Evolutionary conservation across 1,140 invertebrate genomes (phyloP).

Genomic region (Trachymyrmex cornetzi): DNA sequence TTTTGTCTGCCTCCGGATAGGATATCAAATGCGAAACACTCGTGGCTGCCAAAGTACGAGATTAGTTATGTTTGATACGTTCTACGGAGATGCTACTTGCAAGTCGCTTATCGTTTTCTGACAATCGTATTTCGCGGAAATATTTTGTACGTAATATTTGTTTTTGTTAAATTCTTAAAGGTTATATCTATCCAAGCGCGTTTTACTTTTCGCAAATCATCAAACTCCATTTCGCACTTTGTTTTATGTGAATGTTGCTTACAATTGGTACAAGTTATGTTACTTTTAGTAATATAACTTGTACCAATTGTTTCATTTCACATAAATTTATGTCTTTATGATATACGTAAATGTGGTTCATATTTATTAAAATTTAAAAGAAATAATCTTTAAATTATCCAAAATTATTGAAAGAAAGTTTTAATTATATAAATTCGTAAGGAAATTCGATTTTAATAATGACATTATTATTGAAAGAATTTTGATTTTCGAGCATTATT

Average conservation of each 20-base stretch:
- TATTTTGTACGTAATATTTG: neutral
- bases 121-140: neutral
- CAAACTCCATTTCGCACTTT: neutral
- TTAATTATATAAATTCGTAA: too few relatives aligned
- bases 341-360: neutral
- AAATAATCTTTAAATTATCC: too few relatives aligned
- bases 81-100: neutral
- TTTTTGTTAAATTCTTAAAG: neutral
- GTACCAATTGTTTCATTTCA: too few relatives aligned
- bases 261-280: too few relatives aligned
- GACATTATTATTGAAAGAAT: neutral
- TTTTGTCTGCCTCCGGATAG: neutral
- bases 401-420: neutral
- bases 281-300: too few relatives aligned
- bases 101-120: neutral
- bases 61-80: neutral
- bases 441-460: neutral
- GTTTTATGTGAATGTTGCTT: too few relatives aligned
- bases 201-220: neutral
- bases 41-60: neutral
- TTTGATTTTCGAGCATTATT: constrained; percentile 2
- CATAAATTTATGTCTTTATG: neutral
- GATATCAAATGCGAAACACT: neutral
- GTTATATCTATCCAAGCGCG: neutral
- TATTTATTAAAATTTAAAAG: neutral